These are phyloP conservation scores for Macropus fuliginosus DNA, from an alignment of 2,797 vertebrate genomes.

Conservation along the genomic window DNA sequence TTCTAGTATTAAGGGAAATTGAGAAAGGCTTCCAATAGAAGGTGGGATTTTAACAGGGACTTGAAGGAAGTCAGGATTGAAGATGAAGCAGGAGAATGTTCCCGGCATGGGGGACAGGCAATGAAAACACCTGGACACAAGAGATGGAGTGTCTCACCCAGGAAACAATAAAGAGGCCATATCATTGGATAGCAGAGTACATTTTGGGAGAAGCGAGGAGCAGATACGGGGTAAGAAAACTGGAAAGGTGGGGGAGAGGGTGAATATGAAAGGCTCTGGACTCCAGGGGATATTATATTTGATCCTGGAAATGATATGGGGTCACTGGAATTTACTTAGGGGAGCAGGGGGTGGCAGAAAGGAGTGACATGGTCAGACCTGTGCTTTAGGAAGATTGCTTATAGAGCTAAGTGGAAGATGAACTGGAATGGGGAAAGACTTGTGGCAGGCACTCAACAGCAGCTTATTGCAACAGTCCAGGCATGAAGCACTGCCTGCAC, in stretches of 20 bases:
- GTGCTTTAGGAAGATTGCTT: neutral
- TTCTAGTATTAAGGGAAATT: neutral
- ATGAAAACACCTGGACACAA: neutral
- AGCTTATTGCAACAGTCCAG: neutral
- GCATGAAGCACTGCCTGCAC: neutral
- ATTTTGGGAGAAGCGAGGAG: neutral
- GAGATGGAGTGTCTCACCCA: neutral
- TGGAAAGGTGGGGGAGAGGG: neutral
- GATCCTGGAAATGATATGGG: neutral
- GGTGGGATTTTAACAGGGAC: neutral
- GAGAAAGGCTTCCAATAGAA: neutral
- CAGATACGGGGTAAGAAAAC: neutral
- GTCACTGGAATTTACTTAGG: neutral
- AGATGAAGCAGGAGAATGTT: neutral
- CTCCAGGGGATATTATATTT: neutral
- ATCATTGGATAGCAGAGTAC: neutral
- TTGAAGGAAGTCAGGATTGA: neutral
- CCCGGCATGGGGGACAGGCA: neutral
- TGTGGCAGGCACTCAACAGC: neutral
- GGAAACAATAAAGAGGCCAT: neutral
- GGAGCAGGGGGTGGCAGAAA: neutral
- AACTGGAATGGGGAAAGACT: neutral
- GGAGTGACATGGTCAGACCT: neutral
- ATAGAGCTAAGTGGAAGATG: neutral
- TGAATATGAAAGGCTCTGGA: neutral